phyloP scores from a whole-genome alignment of 2,113 vertebrate species.

The Hypomesus transpacificus region DNA sequence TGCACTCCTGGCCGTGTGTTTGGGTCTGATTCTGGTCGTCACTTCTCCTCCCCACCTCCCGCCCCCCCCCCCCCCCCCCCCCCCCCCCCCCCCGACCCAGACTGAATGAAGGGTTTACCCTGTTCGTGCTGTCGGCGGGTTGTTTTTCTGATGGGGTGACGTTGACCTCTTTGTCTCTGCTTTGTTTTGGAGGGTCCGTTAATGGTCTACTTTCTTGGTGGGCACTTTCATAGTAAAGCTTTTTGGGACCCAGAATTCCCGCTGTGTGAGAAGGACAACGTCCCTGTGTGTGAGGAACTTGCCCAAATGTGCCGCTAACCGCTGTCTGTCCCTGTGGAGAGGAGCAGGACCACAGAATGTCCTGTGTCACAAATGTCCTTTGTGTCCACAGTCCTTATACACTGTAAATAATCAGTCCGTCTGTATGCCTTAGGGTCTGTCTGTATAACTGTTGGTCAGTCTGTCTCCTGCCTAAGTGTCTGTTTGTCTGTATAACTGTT shows the following conservation, averaged over 20 bases:
- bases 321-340: neutral
- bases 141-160: slow-evolving; percentile 12
- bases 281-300: slow-evolving; percentile 13
- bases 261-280: slow-evolving; percentile 19
- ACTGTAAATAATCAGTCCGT: too few species aligned
- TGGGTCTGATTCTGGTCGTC: slow-evolving; percentile 15
- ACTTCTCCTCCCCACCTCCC: slow-evolving; percentile 31
- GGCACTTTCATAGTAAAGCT: neutral
- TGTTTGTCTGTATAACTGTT: too few species aligned
- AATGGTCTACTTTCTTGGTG: slow-evolving; percentile 3
- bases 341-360: neutral
- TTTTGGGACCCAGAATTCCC: slow-evolving; percentile 4
- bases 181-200: slow-evolving; percentile 24
- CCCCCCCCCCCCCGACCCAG: neutral
- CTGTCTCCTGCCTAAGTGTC: too few species aligned
- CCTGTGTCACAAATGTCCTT: neutral
- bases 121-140: neutral
- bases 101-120: slow-evolving; percentile 56
- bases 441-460: too few species aligned
- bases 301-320: neutral
- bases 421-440: too few species aligned
- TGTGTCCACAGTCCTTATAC: too few species aligned
- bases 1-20: slow-evolving; percentile 35
- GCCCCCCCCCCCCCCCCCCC: too few species aligned
- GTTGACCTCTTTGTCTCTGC: slow-evolving; percentile 17